These are phyloP conservation scores for Nesoenas mayeri DNA, from an alignment of 2,113 vertebrate species.

Conservation along the genomic window DNA sequence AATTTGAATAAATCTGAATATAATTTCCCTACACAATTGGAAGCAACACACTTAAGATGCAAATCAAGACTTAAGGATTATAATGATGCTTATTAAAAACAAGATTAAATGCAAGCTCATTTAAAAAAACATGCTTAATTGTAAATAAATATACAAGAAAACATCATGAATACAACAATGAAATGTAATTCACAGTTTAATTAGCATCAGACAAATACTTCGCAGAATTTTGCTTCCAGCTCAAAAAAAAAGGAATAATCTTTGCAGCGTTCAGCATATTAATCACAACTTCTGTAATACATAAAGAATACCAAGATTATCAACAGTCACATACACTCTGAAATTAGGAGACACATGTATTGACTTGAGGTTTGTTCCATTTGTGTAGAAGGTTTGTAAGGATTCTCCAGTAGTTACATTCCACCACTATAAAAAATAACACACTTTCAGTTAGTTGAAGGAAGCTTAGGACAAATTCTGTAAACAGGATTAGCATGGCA, in stretches of 20 bases:
- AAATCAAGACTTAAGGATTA: constrained; percentile 48
- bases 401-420: constrained; percentile 84
- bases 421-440: constrained; percentile 88
- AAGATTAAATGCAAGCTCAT: constrained; percentile 52
- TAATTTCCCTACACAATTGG: constrained; percentile 14
- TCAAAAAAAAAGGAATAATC: neutral
- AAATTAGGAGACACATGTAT: constrained; percentile 89
- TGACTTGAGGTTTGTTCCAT: constrained; percentile 88
- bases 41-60: constrained; percentile 32
- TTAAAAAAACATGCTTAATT: neutral
- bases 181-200: constrained; percentile 72
- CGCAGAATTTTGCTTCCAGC: neutral
- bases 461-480: neutral
- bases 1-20: constrained; percentile 47
- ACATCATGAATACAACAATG: constrained; percentile 19
- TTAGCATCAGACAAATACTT: neutral
- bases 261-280: neutral
- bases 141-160: constrained; percentile 47
- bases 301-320: constrained; percentile 95
- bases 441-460: neutral
- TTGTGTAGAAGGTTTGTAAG: constrained; percentile 92
- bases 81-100: constrained; percentile 31
- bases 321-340: constrained; percentile 90
- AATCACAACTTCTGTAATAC: constrained; percentile 82
- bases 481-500: neutral